Evolutionary conservation across 2,113 vertebrate genomes (phyloP).

Genomic region (Oryzias melastigma): DNA sequence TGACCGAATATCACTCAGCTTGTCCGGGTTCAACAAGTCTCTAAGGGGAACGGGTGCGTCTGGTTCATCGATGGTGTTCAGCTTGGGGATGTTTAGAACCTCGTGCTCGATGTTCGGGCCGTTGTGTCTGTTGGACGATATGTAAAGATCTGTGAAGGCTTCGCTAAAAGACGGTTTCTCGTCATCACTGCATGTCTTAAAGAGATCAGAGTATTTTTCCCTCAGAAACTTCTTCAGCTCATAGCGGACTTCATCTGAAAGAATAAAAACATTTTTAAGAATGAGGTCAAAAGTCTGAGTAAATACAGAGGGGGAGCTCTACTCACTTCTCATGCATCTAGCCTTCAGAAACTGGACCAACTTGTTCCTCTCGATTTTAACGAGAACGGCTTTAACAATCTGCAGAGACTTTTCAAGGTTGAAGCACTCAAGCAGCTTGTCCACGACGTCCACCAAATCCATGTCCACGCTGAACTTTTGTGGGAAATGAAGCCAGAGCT

Average conservation of each 20-base stretch:
- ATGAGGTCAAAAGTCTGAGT: not conserved
- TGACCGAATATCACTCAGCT: not conserved
- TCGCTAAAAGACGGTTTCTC: slow-evolving; percentile 43
- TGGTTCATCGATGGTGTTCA: slow-evolving; percentile 26
- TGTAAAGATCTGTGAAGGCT: slow-evolving; percentile 52
- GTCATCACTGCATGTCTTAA: slow-evolving; percentile 27
- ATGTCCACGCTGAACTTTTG: slow-evolving; percentile 50
- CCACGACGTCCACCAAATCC: slow-evolving; percentile 70
- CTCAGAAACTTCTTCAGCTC: slow-evolving; percentile 58
- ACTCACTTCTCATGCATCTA: slow-evolving; percentile 65
- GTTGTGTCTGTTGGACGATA: slow-evolving; percentile 40
- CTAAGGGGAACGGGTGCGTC: slow-evolving; percentile 10
- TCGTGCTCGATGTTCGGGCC: slow-evolving; percentile 76
- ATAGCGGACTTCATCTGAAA: slow-evolving; percentile 69
- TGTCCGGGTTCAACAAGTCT: slow-evolving; percentile 42
- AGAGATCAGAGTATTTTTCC: slow-evolving; percentile 46
- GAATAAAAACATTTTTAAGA: not conserved
- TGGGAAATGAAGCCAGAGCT: slow-evolving; percentile 63
- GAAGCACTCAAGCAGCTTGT: slow-evolving; percentile 66
- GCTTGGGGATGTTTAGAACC: slow-evolving; percentile 55
- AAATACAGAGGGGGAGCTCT: not conserved
- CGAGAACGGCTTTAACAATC: slow-evolving; percentile 59
- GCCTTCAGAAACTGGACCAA: slow-evolving; percentile 29
- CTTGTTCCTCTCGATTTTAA: slow-evolving; percentile 35
- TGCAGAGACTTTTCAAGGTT: slow-evolving; percentile 53